phyloP scores from a whole-genome alignment of 2,113 vertebrate genomes.

The Oenanthe melanoleuca region DNA sequence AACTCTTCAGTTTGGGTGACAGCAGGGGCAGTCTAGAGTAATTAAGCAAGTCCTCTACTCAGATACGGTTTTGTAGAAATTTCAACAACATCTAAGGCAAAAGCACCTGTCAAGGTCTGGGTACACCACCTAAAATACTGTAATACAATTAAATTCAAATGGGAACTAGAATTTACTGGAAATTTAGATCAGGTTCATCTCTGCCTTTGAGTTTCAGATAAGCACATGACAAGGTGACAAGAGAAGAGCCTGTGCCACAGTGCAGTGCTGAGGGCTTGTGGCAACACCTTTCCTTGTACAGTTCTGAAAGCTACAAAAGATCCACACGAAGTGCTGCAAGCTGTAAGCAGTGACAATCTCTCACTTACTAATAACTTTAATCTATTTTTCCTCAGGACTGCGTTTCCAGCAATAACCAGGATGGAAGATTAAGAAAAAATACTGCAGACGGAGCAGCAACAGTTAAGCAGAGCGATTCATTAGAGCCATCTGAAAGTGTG shows the following conservation, averaged over 20 bases:
- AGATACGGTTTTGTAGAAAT: neutral
- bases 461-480: neutral
- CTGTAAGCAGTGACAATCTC: neutral
- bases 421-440: slow-evolving; percentile 6
- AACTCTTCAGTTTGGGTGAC: neutral
- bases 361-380: slow-evolving; percentile 9
- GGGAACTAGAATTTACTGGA: neutral
- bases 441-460: neutral
- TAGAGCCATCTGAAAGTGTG: neutral
- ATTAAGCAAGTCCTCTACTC: neutral
- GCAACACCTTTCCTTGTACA: rapidly evolving
- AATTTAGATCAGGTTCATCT: neutral
- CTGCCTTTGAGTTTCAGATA: neutral
- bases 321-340: neutral
- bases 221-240: neutral
- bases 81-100: neutral
- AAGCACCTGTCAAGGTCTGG: neutral
- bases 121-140: neutral
- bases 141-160: neutral
- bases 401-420: slow-evolving; percentile 47
- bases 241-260: neutral
- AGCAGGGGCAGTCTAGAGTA: neutral
- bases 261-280: neutral
- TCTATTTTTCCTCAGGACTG: slow-evolving; percentile 56
- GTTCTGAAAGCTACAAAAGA: neutral